Base-by-base conservation (phyloP, 2,888 invertebrate species). In the Cheilosia impressa region DNA sequence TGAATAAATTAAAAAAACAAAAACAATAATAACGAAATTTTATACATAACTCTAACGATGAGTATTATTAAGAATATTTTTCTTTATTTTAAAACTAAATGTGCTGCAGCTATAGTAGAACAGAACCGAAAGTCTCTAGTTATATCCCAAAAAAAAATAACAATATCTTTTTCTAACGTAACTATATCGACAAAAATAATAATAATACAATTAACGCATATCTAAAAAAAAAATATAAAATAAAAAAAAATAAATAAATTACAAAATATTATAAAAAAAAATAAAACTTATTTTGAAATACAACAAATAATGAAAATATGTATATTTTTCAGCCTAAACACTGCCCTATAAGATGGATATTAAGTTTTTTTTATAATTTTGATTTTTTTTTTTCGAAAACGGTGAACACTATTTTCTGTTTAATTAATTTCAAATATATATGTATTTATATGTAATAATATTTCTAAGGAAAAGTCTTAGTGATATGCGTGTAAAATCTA, bases 321-420 rank as follows among this genome's bases (percentile, higher is more conserved):
- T 68, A 63, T 62, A 68, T 69, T 68, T 77, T 69, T 65, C 76
- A 77, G 81, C 76, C 60, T 34, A 52, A 63, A 63, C 81, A 81
- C 81, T 81, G 81, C 81, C 81, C 62, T 45, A 63, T 77, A 65
- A 47, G 52, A 69, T 69, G 62, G 63, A 55, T 75, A 13, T 50
- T 50, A 52, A 22, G n/a, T 47, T 38, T 57, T 62, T 34, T 55
- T 62, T 38, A 47, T 63, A 19, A 15, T 27, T 66, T 60, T 57
- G 6, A 4, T 10, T 31, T n/a, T 13, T 50, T 50, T 19, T 31
- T 1, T 6, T 19, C 2, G 4, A 38, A 10, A 17, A 34, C 13
- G 17, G 57, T 13, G 7, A 57, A 19, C 15, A 38, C 19, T 38
- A 13, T 52, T 60, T 50, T 52, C 41, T 73, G 43, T 62, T 27